Conservation (phyloP, 92 coral and sea anemone genomes). For the Zoanthus gigantus region DNA sequence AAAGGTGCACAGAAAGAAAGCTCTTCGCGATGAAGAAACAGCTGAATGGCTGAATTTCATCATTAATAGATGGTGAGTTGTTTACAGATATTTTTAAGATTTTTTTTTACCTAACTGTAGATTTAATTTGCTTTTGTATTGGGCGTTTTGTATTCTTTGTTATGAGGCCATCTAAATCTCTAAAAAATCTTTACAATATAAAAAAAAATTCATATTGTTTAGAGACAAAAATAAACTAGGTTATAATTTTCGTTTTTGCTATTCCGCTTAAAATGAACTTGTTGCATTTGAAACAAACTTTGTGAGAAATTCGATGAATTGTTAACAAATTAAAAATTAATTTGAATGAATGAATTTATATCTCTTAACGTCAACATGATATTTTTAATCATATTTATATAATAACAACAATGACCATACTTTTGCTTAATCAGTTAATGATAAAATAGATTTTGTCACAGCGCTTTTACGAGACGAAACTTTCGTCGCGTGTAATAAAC, state of each 20-base stretch:
- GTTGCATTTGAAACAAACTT: background rate
- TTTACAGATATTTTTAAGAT: background rate
- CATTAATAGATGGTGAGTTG: constrained; percentile 88
- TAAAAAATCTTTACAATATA: background rate
- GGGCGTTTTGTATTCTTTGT: background rate
- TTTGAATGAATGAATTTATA: background rate
- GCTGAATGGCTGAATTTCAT: constrained; percentile 96
- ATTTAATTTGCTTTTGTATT: background rate
- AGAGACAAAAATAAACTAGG: background rate
- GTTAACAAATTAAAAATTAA: background rate
- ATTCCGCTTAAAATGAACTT: background rate
- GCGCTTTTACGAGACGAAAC: too few relatives aligned
- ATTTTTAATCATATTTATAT: background rate
- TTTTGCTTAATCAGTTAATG: too few relatives aligned
- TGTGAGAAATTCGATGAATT: background rate
- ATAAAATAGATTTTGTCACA: too few relatives aligned
- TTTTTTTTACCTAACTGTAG: background rate
- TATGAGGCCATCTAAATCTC: background rate
- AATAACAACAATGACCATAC: background rate
- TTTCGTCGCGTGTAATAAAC: too few relatives aligned
- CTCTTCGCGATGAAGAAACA: constrained; percentile 90
- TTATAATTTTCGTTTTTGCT: background rate
- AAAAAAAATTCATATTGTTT: background rate
- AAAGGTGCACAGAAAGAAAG: constrained; percentile 87
- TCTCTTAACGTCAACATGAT: background rate